Percentiles rank a stretch among this genome's conserved stretches.
Evolutionary conservation across 2,113 vertebrate genomes (phyloP).

Genomic region (Sturnira hondurensis): DNA sequence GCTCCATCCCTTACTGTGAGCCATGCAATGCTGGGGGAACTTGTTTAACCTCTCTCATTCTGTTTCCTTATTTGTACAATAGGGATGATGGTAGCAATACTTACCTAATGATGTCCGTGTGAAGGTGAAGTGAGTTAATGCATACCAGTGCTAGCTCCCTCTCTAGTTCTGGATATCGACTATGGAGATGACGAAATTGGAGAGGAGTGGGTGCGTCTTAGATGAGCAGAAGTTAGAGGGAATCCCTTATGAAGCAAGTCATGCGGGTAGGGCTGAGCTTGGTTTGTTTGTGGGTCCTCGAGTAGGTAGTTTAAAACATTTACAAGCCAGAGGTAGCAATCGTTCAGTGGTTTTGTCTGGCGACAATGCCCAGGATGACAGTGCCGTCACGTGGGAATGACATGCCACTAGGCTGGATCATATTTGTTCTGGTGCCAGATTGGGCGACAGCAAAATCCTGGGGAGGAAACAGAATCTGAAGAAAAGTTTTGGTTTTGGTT

Average conservation of each 20-base stretch:
- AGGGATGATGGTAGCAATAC: not conserved
- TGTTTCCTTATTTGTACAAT: constrained; percentile 38
- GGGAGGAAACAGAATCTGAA: not conserved
- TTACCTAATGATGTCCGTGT: not conserved
- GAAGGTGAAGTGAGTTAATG: not conserved
- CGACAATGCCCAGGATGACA: not conserved
- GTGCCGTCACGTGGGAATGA: not conserved
- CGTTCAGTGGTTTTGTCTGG: not conserved
- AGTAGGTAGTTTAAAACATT: not conserved
- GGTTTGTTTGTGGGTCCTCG: not conserved
- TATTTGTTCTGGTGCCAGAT: not conserved
- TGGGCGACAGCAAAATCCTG: not conserved
- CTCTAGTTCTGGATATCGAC: not conserved
- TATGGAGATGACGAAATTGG: not conserved
- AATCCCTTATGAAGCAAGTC: not conserved
- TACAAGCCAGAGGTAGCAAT: not conserved
- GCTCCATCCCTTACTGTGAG: constrained; percentile 15
- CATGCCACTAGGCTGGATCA: not conserved
- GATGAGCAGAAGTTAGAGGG: not conserved
- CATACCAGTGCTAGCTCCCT: not conserved
- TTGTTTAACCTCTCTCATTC: constrained; percentile 18
- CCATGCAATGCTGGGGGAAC: not conserved
- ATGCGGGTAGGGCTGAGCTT: not conserved
- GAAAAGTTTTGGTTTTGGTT: not conserved
- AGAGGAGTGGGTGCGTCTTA: not conserved